Evolutionary conservation across 23 tunicate genomes (phyloP).

Genomic region (Ciona savignyi): DNA sequence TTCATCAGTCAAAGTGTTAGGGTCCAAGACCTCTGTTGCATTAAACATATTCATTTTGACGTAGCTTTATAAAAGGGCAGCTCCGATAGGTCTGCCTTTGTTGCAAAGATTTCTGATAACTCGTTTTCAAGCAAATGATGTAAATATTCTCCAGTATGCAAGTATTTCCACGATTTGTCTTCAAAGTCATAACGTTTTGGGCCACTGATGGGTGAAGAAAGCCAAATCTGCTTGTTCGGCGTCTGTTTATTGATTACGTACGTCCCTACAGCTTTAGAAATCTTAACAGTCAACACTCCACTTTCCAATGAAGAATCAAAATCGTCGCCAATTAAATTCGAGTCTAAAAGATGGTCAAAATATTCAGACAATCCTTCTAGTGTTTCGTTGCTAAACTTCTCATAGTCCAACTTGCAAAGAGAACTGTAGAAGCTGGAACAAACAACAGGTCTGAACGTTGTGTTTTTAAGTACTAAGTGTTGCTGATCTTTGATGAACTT

Average conservation of each 20-base stretch:
- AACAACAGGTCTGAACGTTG: neutral
- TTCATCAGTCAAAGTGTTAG: constrained; percentile 1
- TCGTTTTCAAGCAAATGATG: constrained; percentile 74
- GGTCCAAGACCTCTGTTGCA: neutral
- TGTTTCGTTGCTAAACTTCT: constrained; percentile 66
- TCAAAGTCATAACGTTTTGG: constrained; percentile 86
- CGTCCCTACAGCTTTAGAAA: constrained; percentile 64
- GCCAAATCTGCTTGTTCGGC: constrained; percentile 92
- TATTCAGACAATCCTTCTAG: constrained; percentile 61
- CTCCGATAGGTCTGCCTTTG: constrained; percentile 30
- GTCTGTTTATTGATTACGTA: constrained; percentile 90
- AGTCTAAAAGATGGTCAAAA: constrained; percentile 58
- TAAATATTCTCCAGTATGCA: constrained; percentile 50
- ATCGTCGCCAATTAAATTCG: constrained; percentile 28
- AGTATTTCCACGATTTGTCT: constrained; percentile 58
- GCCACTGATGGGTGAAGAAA: constrained; percentile 90
- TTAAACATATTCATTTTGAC: neutral
- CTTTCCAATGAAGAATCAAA: constrained; percentile 65
- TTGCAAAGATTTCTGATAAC: constrained; percentile 20
- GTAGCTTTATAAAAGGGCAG: constrained; percentile 12
- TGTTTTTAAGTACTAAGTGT: too few species aligned
- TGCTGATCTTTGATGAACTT: neutral
- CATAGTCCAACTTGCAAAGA: constrained; percentile 46
- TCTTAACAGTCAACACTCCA: constrained; percentile 64
- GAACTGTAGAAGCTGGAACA: neutral